phyloP scores from a whole-genome alignment of 2,113 vertebrate genomes.

The Pachypanchax playfairii region DNA sequence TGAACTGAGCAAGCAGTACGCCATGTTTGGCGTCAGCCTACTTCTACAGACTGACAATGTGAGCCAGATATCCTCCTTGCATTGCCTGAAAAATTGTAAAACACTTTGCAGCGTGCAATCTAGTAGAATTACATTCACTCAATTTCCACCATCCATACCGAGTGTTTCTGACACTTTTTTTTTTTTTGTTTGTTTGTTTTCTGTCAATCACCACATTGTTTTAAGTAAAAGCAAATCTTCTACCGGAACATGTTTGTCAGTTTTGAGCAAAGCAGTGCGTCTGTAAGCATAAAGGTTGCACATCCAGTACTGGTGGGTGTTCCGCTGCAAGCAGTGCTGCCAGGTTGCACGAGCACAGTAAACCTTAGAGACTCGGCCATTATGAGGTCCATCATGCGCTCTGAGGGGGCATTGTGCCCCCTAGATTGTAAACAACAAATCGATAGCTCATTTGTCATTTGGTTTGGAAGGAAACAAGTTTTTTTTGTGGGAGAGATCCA shows the following conservation, averaged over 20 bases:
- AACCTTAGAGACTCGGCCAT: conserved; percentile 62
- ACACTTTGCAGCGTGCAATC: not conserved
- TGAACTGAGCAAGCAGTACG: conserved; percentile 9
- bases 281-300: conserved; percentile 11
- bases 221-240: not conserved
- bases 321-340: conserved; percentile 32
- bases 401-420: conserved; percentile 52
- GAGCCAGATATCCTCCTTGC: conserved; percentile 5
- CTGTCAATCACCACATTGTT: not conserved
- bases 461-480: conserved; percentile 77
- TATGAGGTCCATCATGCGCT: conserved; percentile 74
- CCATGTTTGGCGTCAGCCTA: not conserved
- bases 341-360: conserved; percentile 34
- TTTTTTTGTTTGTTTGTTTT: not conserved
- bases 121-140: not conserved
- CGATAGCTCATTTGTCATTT: conserved; percentile 82
- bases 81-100: not conserved
- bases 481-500: conserved; percentile 72
- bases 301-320: not conserved
- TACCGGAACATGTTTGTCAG: conserved; percentile 24
- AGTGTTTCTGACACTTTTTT: conserved; percentile 5
- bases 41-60: not conserved
- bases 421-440: conserved; percentile 78
- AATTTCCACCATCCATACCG: not conserved
- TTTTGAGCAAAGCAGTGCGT: not conserved